phyloP scores from a whole-genome alignment of 2,113 vertebrate genomes.

The Cyanoderma ruficeps region DNA sequence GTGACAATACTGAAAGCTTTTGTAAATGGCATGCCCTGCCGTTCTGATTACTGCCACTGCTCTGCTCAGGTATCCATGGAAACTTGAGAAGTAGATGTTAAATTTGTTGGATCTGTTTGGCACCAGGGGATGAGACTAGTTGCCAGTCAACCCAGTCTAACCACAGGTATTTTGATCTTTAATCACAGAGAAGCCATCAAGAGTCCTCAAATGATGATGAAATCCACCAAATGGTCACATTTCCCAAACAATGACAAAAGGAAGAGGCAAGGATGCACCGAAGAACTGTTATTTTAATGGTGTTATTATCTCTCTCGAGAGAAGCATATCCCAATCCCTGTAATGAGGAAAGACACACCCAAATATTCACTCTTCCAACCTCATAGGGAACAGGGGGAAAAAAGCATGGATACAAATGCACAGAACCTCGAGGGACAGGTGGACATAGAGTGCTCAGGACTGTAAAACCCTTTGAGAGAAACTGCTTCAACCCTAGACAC shows the following conservation, averaged over 20 bases:
- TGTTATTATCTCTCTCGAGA: neutral
- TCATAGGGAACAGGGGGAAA: neutral
- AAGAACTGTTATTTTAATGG: neutral
- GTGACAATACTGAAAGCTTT: slow-evolving; percentile 11
- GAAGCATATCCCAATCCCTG: neutral
- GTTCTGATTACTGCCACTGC: slow-evolving; percentile 28
- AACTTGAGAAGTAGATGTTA: slow-evolving; percentile 64
- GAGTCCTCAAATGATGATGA: neutral
- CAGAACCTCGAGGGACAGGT: accelerated
- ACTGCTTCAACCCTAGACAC: neutral
- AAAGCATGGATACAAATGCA: neutral
- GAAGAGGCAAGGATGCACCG: neutral
- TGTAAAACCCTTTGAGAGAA: neutral
- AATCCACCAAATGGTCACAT: neutral
- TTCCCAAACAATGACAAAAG: neutral
- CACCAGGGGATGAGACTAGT: neutral
- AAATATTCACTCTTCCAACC: neutral
- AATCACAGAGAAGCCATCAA: neutral
- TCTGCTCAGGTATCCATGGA: slow-evolving; percentile 71
- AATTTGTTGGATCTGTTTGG: slow-evolving; percentile 36
- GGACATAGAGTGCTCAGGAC: neutral
- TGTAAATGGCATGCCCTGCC: slow-evolving; percentile 16
- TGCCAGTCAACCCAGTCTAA: neutral
- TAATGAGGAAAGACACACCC: neutral
- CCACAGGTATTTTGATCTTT: neutral